Evolutionary conservation across 2,797 vertebrate species (phyloP).

Genomic region (Gymnoscopelus microlampas): DNA sequence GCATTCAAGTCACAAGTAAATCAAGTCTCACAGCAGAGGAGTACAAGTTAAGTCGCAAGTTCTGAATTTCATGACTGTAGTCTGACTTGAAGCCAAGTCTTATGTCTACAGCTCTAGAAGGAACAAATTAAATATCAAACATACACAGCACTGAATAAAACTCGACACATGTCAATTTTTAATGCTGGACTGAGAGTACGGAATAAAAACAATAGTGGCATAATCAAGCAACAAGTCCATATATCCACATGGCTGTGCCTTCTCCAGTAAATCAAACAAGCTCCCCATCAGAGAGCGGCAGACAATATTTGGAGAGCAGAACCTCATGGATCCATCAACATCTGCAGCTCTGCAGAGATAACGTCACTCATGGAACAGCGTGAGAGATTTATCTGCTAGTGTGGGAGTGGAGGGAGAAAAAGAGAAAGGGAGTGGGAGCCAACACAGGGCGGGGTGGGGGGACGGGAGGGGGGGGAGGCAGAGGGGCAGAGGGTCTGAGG

Average conservation of each 20-base stretch:
- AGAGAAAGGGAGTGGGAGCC: slow-evolving; percentile 62
- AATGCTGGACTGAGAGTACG: not conserved
- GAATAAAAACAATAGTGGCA: not conserved
- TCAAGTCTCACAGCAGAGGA: too few species aligned
- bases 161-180: not conserved
- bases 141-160: not conserved
- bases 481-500: slow-evolving; percentile 31
- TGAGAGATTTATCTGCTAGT: slow-evolving; percentile 76
- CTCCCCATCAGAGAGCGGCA: slow-evolving; percentile 23
- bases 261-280: slow-evolving; percentile 11
- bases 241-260: too few species aligned
- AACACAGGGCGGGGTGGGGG: slow-evolving; percentile 69
- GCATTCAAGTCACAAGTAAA: too few species aligned
- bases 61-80: too few species aligned
- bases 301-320: slow-evolving; percentile 48
- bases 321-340: slow-evolving; percentile 63
- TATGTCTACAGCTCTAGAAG: too few species aligned
- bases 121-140: too few species aligned
- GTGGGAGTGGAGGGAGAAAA: slow-evolving; percentile 68
- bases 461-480: slow-evolving; percentile 3
- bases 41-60: too few species aligned
- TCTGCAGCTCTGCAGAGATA: slow-evolving; percentile 76
- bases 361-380: slow-evolving; percentile 74
- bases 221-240: too few species aligned
- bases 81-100: too few species aligned